These are phyloP conservation scores for Labeo rohita DNA, from an alignment of 2,113 vertebrate genomes.

Conservation along the genomic window DNA sequence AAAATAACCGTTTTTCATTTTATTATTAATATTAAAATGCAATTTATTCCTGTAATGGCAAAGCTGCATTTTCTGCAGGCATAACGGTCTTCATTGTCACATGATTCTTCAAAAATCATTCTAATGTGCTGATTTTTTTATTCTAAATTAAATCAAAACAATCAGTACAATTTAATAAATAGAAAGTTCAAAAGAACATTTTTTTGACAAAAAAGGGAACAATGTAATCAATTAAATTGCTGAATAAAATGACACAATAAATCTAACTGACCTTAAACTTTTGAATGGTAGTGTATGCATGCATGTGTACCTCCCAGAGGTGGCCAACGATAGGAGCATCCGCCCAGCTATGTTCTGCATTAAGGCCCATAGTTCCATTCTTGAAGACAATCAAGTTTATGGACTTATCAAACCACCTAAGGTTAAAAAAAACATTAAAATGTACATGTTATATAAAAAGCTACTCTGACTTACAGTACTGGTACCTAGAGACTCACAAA, in stretches of 20 bases:
- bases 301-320: slow-evolving; percentile 89
- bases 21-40: too few species aligned
- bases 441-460: not conserved
- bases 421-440: slow-evolving; percentile 6
- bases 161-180: too few species aligned
- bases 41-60: too few species aligned
- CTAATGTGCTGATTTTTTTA: too few species aligned
- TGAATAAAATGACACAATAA: not conserved
- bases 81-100: not conserved
- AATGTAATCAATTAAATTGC: not conserved
- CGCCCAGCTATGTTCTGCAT: slow-evolving; percentile 96
- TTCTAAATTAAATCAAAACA: too few species aligned
- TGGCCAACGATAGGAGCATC: slow-evolving; percentile 94
- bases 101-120: not conserved
- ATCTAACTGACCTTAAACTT: not conserved
- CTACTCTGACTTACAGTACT: not conserved
- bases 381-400: slow-evolving; percentile 90
- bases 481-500: not conserved
- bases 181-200: too few species aligned
- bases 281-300: not conserved
- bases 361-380: slow-evolving; percentile 91
- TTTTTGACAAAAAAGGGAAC: too few species aligned
- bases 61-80: not conserved
- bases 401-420: slow-evolving; percentile 97
- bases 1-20: too few species aligned